These are phyloP conservation scores for Rhinoraja longicauda DNA, from an alignment of 2,797 vertebrate genomes.

Conservation along the genomic window DNA sequence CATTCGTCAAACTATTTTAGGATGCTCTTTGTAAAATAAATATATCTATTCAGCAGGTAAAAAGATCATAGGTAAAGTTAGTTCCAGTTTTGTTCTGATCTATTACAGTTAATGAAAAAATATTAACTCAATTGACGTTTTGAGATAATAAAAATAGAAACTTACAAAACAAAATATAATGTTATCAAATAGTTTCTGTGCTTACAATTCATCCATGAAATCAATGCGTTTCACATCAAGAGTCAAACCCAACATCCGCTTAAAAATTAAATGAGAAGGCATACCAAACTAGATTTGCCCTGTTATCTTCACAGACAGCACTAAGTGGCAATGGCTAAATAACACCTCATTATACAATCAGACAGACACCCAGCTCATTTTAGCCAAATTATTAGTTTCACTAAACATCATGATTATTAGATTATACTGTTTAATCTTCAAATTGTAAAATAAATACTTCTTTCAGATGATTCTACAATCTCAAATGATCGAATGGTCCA, in stretches of 20 bases:
- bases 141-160: background rate
- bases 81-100: background rate
- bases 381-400: background rate
- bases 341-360: background rate
- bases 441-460: background rate
- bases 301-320: background rate
- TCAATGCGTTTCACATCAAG: slow-evolving; percentile 30
- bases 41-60: background rate
- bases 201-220: slow-evolving; percentile 16
- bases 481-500: background rate
- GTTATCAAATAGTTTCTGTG: background rate
- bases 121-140: background rate
- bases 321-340: background rate
- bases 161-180: slow-evolving; percentile 2
- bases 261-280: slow-evolving; percentile 27
- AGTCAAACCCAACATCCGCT: slow-evolving; percentile 10
- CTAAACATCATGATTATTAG: background rate
- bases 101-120: background rate
- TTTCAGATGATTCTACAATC: background rate
- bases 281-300: slow-evolving; percentile 16
- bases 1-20: background rate
- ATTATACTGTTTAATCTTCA: slow-evolving; percentile 7
- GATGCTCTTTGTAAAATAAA: background rate
- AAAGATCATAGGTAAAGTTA: background rate
- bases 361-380: background rate